Evolutionary conservation across 2,113 vertebrate species (phyloP), one percentile per base, ranked within the genome.

Genomic region (Pachypanchax playfairii): DNA sequence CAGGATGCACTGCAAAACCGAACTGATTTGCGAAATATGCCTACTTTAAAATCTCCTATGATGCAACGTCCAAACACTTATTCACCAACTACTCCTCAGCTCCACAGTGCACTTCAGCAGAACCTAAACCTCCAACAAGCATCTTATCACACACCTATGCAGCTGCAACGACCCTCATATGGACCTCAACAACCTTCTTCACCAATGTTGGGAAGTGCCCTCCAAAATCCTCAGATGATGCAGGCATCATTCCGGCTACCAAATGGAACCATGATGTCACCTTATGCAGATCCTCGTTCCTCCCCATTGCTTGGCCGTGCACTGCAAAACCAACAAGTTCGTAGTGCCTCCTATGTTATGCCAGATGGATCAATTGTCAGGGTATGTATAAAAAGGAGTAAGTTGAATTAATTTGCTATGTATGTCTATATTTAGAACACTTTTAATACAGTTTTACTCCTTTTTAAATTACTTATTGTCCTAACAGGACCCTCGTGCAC

Each of bases 271-370:
- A 46, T 91, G 22, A 31, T 77, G 52, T 85, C 84, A 38, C 88
- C 87, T 5, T 88, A 89, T 66, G 47, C 58, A 57, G 26, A 56
- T 51, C 20, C 67, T 42, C 76, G 39, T 26, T 85, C 82, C 15
- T 90, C 91, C 15, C 89, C 89, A 13, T 21, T 86, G 70, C 86
- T 92, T 13, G 61, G 77, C 10, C 44, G 59, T 61, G 91, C 91
- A 1, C 42, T 92, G 47, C 87, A 88, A 82, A 92, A 92, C 70
- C 84, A 70, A 48, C 87, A 91, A 47, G 6, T 92, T 6, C 84
- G 82, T 29, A 83, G 77, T 21, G 91, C 90, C 6, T 85, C 90
- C 0, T 92, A 89, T 60, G 83, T 71, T 21, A 76, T 90, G 59
- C 80, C 89, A 18, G 84, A 90, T 80, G 89, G 88, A 52, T 85